Evolutionary conservation across 2,113 vertebrate genomes (phyloP).

Genomic region (Antechinus flavipes): DNA sequence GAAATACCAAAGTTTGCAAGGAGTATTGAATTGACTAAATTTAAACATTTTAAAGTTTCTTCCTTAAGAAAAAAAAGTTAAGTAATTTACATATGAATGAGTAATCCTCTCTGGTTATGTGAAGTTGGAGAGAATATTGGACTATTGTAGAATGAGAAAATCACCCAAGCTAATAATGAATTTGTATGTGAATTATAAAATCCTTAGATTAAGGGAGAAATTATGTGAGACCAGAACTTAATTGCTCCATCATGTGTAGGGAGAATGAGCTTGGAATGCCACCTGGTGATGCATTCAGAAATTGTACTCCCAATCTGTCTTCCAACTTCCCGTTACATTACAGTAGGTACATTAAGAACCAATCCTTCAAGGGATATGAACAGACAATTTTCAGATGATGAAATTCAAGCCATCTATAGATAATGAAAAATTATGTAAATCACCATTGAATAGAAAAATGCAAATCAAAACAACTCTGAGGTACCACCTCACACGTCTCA

Average conservation of each 20-base stretch:
- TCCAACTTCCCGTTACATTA: neutral
- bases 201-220: neutral
- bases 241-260: neutral
- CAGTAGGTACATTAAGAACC: neutral
- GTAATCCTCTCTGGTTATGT: neutral
- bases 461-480: too few species aligned
- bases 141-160: neutral
- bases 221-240: neutral
- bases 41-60: too few species aligned
- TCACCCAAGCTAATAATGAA: neutral
- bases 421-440: too few species aligned
- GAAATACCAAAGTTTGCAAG: too few species aligned
- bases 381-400: too few species aligned
- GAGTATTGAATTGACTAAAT: too few species aligned
- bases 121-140: neutral
- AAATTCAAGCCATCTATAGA: too few species aligned
- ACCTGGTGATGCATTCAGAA: neutral
- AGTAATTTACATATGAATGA: neutral
- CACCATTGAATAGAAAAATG: too few species aligned
- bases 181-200: neutral
- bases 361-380: neutral
- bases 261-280: neutral
- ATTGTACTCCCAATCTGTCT: neutral
- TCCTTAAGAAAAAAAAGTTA: too few species aligned
- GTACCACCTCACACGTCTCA: too few species aligned